Evolutionary conservation across 2,888 invertebrate species (phyloP), one percentile per base, ranked within the genome.

Genomic region (Coelinius sp.): DNA sequence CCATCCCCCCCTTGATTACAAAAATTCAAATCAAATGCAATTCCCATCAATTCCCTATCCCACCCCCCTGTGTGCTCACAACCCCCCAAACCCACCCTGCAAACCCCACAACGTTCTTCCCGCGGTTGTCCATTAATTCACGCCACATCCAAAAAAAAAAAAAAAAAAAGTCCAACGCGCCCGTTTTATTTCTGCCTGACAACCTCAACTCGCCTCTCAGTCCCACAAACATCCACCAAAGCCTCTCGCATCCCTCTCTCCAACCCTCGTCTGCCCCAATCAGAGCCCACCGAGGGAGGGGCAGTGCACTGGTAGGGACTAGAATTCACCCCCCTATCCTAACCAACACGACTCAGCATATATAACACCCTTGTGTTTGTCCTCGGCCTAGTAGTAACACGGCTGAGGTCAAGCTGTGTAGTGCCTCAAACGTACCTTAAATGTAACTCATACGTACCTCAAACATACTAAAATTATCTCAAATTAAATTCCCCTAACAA

Each of bases 241-340:
- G 8, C 31, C 17, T 22, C 17, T n/a, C n/a, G n/a, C 17, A 14
- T n/a, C 59, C 62, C 49, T 63, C 10, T 44, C n/a, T 31, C 41
- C 52, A 71, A 56, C 67, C 31, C 68, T 66, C 62, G 74, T 73
- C 75, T 80, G 82, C 79, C 77, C 85, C 83, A 81, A 83, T 83
- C 79, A 77, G 66, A 65, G n/a, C 70, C 62, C 53, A 68, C 78
- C 2, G 22, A 78, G 77, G 83, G 83, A 80, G 81, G 80, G 78
- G 67, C 73, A 70, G n/a, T n/a, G n/a, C n/a, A n/a, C n/a, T n/a
- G n/a, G n/a, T n/a, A n/a, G n/a, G n/a, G n/a, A n/a, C n/a, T n/a
- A n/a, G n/a, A n/a, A n/a, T n/a, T n/a, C n/a, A n/a, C n/a, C n/a
- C n/a, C n/a, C 71, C 68, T 56, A 38, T 70, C 76, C 76, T 76